Base-by-base conservation (phyloP, 2,888 invertebrate genomes). In the Lasius fuliginosus region DNA sequence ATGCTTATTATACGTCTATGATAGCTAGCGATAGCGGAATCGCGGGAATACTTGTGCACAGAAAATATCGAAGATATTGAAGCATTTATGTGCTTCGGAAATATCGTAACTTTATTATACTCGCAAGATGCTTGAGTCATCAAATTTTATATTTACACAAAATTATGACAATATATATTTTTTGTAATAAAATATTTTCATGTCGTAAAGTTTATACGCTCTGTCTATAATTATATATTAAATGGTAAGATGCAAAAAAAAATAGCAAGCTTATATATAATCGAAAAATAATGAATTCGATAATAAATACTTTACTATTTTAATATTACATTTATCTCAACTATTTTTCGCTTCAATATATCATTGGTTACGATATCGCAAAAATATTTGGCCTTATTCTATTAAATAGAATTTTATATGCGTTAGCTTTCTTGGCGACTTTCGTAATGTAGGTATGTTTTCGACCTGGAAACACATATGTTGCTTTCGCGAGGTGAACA, bases 11-110 rank as follows among this genome's bases (percentile, higher is more conserved):
- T 74, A 60, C 79, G 74, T 46, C 9, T 33, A 33, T 60, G 60
- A 73, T 60, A 77, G 76, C 76, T n/a, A 53, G 69, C 76, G 76
- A 76, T 76, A 79, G 79, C 58, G 79, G 6, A 69, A 69, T 58
- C 58, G 12, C 33, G 33, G 3, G 46, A 18, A 40, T n/a, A 40
- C 2, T 30, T 56, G 71, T n/a, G 71, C n/a, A n/a, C 15, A 18
- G 46, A 46, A 60, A 81, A 46, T 81, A 60, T 81, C 27, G 46
- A 30, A 74, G 12, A 46, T 81, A 60, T 60, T 33, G 46, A 58
- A 60, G 58, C 23, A 27, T 60, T 33, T 49, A 60, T 42, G 8
- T 23, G 18, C 23, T 58, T 11, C 5, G 46, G 1, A 49, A 68
- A 67, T 69, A 33, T 60, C 23, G 46, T 18, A 18, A 42, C 23